Conservation (phyloP, 2,113 vertebrate genomes). For the Callorhinus ursinus region DNA sequence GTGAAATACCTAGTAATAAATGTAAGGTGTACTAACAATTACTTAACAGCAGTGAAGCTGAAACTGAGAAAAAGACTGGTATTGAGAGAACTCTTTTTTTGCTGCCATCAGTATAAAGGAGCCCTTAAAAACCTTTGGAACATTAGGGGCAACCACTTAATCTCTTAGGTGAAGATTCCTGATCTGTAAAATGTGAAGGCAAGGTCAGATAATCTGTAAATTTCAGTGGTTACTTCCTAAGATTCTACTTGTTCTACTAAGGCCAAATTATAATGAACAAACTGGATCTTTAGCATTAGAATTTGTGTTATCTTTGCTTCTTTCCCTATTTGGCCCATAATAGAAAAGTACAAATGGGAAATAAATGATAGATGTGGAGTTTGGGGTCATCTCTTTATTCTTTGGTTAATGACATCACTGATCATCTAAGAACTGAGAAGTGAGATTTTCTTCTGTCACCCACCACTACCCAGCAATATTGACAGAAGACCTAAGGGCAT, state of each 20-base stretch:
- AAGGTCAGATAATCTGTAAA: neutral
- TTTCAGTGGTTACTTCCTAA: neutral
- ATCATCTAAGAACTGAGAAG: neutral
- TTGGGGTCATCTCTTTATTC: neutral
- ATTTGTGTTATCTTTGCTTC: neutral
- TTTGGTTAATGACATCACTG: neutral
- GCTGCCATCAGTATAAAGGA: neutral
- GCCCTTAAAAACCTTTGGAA: neutral
- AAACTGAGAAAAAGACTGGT: neutral
- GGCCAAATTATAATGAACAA: neutral
- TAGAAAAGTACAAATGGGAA: neutral
- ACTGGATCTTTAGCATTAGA: neutral
- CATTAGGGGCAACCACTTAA: neutral
- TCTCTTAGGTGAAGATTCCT: neutral
- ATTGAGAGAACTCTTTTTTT: neutral
- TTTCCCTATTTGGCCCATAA: neutral
- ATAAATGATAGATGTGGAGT: neutral
- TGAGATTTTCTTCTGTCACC: neutral
- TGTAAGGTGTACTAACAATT: neutral
- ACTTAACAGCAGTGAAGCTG: neutral
- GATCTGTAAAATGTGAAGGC: neutral
- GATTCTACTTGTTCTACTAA: neutral
- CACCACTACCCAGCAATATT: neutral
- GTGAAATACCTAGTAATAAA: neutral
- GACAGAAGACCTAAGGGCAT: neutral